phyloP scores from a whole-genome alignment of 2,888 invertebrate genomes.

The Dynastes maya region DNA sequence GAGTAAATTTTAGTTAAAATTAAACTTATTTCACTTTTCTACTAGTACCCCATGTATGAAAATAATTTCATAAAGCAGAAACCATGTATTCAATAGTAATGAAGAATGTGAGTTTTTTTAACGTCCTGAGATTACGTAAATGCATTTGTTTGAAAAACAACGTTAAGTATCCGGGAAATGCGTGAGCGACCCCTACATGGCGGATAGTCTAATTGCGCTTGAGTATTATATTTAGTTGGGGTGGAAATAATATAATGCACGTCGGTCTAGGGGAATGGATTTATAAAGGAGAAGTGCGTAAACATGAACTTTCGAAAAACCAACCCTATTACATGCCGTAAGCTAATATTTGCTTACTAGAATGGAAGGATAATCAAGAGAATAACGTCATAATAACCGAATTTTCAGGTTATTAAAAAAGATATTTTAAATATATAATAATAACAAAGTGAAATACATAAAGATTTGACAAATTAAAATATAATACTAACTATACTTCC shows the following conservation, averaged over 20 bases:
- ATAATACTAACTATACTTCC: too few species aligned
- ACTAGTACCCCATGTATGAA: not conserved
- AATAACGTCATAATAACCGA: not conserved
- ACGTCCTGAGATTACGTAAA: too few species aligned
- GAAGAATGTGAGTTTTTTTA: too few species aligned
- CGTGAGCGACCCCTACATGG: too few species aligned
- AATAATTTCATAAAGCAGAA: not conserved
- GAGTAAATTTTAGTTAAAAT: too few species aligned
- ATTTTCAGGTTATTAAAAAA: slow-evolving; percentile 2
- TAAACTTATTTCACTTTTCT: too few species aligned
- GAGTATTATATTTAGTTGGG: slow-evolving; percentile 7
- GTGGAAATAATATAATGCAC: slow-evolving; percentile 10
- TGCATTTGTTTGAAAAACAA: too few species aligned
- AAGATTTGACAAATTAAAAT: too few species aligned
- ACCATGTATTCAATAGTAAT: too few species aligned
- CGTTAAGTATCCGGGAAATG: too few species aligned
- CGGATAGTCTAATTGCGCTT: not conserved
- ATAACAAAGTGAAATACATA: too few species aligned
- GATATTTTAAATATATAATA: too few species aligned
- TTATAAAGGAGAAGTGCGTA: not conserved
- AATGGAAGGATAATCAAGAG: not conserved
- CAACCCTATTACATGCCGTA: slow-evolving; percentile 1
- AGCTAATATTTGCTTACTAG: not conserved
- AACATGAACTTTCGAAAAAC: not conserved
- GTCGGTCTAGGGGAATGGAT: not conserved